Conservation (phyloP, 1,140 invertebrate genomes). For the Drosophila sproati region DNA sequence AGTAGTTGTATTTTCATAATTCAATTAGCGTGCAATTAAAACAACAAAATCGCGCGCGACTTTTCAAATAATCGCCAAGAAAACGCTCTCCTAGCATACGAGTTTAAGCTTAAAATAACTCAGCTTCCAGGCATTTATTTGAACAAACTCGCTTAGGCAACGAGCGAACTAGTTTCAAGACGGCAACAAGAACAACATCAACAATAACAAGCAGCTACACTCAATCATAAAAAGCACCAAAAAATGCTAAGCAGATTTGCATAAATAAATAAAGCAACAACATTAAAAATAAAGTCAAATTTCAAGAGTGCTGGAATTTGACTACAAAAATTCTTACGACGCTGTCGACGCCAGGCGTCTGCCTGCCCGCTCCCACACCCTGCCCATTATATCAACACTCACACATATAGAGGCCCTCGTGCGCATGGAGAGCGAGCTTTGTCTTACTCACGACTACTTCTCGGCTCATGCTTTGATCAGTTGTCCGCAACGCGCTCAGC, state of each 20-base stretch:
- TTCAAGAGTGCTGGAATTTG: slow-evolving; percentile 70
- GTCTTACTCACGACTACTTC: slow-evolving; percentile 28
- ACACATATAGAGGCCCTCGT: slow-evolving; percentile 4
- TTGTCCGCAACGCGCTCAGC: slow-evolving; percentile 72
- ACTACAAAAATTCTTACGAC: slow-evolving; percentile 62
- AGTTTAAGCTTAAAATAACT: slow-evolving; percentile 31
- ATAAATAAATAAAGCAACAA: slow-evolving; percentile 78
- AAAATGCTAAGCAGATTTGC: slow-evolving; percentile 53
- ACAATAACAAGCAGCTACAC: slow-evolving; percentile 7
- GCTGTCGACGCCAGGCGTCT: slow-evolving; percentile 3
- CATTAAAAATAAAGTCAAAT: slow-evolving; percentile 54
- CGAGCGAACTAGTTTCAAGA: slow-evolving; percentile 68
- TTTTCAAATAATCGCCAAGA: slow-evolving; percentile 9
- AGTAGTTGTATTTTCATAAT: slow-evolving; percentile 42
- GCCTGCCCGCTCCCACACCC: slow-evolving; percentile 6
- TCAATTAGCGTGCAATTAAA: slow-evolving; percentile 51
- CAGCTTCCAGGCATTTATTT: slow-evolving; percentile 44
- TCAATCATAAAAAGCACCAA: slow-evolving; percentile 42
- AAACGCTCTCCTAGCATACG: slow-evolving; percentile 23
- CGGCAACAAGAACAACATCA: slow-evolving; percentile 10
- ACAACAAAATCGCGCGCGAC: slow-evolving; percentile 17
- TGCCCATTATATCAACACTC: background rate
- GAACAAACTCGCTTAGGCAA: slow-evolving; percentile 45
- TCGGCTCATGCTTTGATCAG: slow-evolving; percentile 57
- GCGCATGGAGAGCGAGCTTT: slow-evolving; percentile 36